Conservation (phyloP, 1,140 invertebrate genomes). For the Lycorma delicatula region DNA sequence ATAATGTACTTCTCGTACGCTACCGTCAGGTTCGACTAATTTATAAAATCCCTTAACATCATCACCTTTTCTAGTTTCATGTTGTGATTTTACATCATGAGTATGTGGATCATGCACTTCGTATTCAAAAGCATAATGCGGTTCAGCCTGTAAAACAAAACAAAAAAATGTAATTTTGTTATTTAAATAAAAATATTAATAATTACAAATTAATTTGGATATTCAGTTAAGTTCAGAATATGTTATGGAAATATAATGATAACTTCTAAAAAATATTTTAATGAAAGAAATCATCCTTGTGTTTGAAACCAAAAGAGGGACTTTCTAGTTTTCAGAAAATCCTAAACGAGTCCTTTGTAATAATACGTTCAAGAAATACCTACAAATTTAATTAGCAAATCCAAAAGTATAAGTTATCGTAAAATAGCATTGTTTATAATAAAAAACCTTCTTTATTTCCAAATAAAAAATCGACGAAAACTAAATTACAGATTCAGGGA, state of each 20-base stretch:
- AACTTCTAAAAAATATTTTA: not conserved
- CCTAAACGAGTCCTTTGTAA: too few relatives aligned
- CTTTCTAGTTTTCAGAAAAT: too few relatives aligned
- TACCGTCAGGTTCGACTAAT: constrained; percentile 41
- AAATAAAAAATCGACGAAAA: too few relatives aligned
- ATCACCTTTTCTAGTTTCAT: constrained; percentile 42
- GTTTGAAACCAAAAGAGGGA: too few relatives aligned
- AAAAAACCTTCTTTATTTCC: too few relatives aligned
- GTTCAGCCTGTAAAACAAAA: constrained; percentile 28
- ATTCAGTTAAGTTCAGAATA: not conserved
- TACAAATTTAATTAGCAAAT: too few relatives aligned
- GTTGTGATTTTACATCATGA: constrained; percentile 44
- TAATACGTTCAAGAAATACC: too few relatives aligned
- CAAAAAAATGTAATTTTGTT: not conserved
- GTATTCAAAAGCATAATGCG: constrained; percentile 46
- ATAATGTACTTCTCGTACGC: constrained; percentile 37
- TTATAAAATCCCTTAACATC: constrained; percentile 45
- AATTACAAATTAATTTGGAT: not conserved
- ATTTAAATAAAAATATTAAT: not conserved
- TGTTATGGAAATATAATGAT: not conserved
- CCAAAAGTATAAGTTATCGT: too few relatives aligned
- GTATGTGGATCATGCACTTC: constrained; percentile 46
- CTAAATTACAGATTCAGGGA: too few relatives aligned
- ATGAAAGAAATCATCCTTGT: not conserved
- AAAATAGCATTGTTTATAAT: too few relatives aligned